Percentiles rank a stretch among this genome's conserved stretches.
phyloP scores from a whole-genome alignment of 2,113 vertebrate genomes.

The Chelonoidis abingdonii region DNA sequence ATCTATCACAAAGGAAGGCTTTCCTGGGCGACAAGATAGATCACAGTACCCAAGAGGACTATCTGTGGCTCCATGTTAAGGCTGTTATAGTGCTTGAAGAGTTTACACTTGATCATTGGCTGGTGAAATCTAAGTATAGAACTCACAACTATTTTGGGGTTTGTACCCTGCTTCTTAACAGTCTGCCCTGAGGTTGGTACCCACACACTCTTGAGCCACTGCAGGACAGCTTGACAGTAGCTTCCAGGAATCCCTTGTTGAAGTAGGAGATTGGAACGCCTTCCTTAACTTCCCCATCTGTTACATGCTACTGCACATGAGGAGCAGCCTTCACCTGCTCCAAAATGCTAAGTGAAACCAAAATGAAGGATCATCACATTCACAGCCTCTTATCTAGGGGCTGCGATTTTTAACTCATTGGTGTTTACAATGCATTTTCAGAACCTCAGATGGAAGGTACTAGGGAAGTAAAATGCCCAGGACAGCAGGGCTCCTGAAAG shows the following conservation, averaged over 20 bases:
- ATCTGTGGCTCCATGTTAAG: background rate
- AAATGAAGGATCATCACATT: accelerated
- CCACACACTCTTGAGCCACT: background rate
- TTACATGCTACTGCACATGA: background rate
- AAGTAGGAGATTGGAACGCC: background rate
- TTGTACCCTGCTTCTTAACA: background rate
- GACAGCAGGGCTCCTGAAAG: background rate
- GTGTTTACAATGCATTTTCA: background rate
- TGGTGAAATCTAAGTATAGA: background rate
- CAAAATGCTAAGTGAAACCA: background rate
- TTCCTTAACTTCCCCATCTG: background rate
- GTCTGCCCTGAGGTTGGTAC: background rate
- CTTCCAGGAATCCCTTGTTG: background rate
- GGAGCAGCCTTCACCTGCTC: background rate
- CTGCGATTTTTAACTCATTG: background rate
- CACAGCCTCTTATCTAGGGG: accelerated
- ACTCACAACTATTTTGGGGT: background rate
- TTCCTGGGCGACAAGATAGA: background rate
- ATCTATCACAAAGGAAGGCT: background rate
- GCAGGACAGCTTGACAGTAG: background rate
- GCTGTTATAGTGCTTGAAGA: background rate
- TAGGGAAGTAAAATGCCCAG: background rate
- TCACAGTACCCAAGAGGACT: background rate
- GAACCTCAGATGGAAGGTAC: background rate
- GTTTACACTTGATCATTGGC: background rate